phyloP scores from a whole-genome alignment of 2,113 vertebrate genomes.

The Cromileptes altivelis region DNA sequence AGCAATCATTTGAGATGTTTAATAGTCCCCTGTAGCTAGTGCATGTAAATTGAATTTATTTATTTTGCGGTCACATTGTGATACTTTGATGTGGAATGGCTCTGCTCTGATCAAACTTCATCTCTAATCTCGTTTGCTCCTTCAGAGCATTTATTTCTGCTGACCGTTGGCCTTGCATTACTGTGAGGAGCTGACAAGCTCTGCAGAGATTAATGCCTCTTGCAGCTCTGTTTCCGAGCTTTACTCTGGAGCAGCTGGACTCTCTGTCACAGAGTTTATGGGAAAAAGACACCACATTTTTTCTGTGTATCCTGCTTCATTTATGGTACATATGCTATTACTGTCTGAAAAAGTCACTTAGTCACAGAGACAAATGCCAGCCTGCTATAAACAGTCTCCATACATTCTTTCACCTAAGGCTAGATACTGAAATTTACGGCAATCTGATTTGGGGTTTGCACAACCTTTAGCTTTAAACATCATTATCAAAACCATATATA shows the following conservation, averaged over 20 bases:
- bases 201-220: conserved; percentile 48
- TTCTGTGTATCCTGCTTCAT: conserved; percentile 11
- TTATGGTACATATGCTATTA: background rate
- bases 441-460: background rate
- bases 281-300: background rate
- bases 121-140: conserved; percentile 56
- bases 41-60: conserved; percentile 57
- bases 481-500: no score
- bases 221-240: conserved; percentile 3
- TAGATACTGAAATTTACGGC: background rate
- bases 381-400: background rate
- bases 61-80: conserved; percentile 32
- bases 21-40: conserved; percentile 37
- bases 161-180: conserved; percentile 44
- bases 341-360: background rate
- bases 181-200: conserved; percentile 49
- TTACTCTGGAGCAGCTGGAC: background rate
- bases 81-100: conserved; percentile 49
- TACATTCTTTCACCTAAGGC: background rate
- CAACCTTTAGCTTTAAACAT: background rate
- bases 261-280: background rate
- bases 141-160: conserved; percentile 44
- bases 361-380: background rate
- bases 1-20: conserved; percentile 55
- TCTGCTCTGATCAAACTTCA: conserved; percentile 32